phyloP scores from a whole-genome alignment of 2,888 invertebrate genomes.

The Leucophenga montana region DNA sequence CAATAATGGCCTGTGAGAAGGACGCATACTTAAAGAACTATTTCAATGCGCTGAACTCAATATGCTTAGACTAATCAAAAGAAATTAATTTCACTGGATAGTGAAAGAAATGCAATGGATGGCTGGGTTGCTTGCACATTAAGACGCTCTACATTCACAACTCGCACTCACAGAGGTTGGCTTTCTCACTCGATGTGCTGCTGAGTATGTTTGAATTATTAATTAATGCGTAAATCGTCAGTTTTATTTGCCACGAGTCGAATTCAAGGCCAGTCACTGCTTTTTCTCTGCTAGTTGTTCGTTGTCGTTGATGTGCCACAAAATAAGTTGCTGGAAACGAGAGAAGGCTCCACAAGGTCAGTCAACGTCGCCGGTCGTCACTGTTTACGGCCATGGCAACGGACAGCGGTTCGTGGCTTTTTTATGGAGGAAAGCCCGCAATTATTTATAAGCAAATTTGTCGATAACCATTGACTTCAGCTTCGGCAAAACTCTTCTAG shows the following conservation, averaged over 20 bases:
- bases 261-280: constrained; percentile 1
- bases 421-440: background rate
- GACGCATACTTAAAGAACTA: background rate
- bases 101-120: too few species aligned
- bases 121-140: too few species aligned
- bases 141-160: too few species aligned
- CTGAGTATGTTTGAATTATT: constrained; percentile 10
- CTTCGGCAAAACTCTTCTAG: background rate
- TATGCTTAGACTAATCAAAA: constrained; percentile 17
- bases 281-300: too few species aligned
- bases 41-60: background rate
- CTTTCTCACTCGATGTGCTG: background rate
- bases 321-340: background rate
- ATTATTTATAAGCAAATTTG: background rate
- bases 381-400: background rate
- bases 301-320: too few species aligned
- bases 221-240: constrained; percentile 1
- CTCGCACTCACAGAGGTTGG: too few species aligned
- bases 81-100: too few species aligned
- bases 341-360: constrained; percentile 4
- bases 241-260: background rate
- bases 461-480: background rate
- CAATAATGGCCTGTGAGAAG: background rate
- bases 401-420: too few species aligned
- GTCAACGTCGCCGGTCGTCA: background rate